Percentiles rank a stretch among this genome's conserved stretches.
Conservation (phyloP, 2,113 vertebrate species). For the Silurus asotus region DNA sequence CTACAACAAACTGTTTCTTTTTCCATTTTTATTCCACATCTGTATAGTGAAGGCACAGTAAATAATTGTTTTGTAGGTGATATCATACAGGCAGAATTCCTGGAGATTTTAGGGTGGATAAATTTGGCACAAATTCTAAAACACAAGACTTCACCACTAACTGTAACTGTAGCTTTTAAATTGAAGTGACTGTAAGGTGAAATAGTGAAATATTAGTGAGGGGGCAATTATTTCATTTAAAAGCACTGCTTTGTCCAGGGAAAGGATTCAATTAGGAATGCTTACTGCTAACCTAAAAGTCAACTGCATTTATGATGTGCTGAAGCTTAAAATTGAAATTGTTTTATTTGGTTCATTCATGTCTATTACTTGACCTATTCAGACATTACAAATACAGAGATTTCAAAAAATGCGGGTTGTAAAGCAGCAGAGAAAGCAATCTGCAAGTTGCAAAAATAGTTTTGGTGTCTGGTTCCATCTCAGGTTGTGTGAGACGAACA, state of each 20-base stretch:
- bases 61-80: no score
- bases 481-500: neutral
- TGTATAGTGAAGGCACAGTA: neutral
- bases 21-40: neutral
- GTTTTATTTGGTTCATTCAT: neutral
- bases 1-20: neutral
- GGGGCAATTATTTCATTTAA: neutral
- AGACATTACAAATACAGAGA: neutral
- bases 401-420: neutral
- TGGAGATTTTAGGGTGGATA: neutral
- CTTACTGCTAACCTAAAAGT: constrained; percentile 6
- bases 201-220: neutral
- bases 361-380: neutral
- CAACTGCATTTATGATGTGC: neutral
- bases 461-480: neutral
- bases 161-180: neutral
- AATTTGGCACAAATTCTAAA: neutral
- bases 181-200: neutral
- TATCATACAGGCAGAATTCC: neutral
- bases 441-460: neutral
- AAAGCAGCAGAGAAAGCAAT: neutral
- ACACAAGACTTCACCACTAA: neutral
- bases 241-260: neutral
- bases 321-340: no score
- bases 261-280: neutral